Percentiles rank a stretch among this genome's conserved stretches.
Evolutionary conservation across 2,113 vertebrate species (phyloP).

Genomic region (Geococcyx californianus): DNA sequence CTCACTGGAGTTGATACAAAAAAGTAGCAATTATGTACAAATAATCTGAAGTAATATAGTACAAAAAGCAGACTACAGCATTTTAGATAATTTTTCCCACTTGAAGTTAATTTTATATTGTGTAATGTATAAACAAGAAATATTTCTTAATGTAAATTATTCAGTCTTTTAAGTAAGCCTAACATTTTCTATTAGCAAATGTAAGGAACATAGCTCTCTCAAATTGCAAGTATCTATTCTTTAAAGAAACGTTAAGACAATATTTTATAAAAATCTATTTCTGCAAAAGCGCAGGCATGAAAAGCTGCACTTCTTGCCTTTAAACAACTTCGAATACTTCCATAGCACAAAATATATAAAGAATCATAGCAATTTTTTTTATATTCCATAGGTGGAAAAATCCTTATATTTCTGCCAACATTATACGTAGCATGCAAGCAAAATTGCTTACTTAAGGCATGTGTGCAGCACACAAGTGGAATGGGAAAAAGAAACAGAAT

Average conservation of each 20-base stretch:
- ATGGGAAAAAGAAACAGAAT: neutral
- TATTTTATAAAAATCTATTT: neutral
- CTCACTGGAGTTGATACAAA: neutral
- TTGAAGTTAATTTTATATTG: neutral
- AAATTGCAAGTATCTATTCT: neutral
- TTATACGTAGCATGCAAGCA: neutral
- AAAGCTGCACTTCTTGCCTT: neutral
- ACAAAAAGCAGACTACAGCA: neutral
- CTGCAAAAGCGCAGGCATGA: neutral
- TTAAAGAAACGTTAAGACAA: neutral
- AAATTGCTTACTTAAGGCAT: neutral
- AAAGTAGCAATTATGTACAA: neutral
- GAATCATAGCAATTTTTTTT: neutral
- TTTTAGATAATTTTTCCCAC: neutral
- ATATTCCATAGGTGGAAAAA: neutral
- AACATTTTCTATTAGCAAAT: neutral
- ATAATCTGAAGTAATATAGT: neutral
- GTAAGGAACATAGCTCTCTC: neutral
- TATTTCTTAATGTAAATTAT: neutral
- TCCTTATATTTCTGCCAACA: neutral
- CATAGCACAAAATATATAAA: neutral
- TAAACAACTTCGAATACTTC: accelerated
- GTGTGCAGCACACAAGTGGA: neutral
- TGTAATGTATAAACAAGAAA: neutral
- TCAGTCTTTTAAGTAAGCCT: neutral